phyloP scores from a whole-genome alignment of 1,140 invertebrate genomes.

The Zaprionus davidi region DNA sequence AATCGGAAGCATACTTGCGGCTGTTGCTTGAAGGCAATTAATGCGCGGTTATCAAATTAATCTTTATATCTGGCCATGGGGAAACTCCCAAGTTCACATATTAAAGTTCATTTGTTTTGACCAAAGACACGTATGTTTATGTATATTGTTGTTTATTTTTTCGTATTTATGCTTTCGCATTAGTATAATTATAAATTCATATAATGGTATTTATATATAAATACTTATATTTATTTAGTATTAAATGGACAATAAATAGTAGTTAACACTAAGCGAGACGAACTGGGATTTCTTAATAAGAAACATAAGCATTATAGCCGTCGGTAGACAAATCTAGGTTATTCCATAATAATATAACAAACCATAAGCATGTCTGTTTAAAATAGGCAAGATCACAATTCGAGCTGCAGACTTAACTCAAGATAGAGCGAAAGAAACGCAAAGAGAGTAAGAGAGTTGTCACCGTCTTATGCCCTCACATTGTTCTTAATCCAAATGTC shows the following conservation, averaged over 20 bases:
- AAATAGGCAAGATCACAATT: slow-evolving; percentile 62
- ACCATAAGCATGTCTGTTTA: neutral
- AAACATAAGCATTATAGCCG: neutral
- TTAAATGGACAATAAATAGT: neutral
- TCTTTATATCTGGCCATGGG: slow-evolving; percentile 49
- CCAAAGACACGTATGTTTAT: no score
- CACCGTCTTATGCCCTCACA: slow-evolving; percentile 50
- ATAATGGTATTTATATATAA: neutral
- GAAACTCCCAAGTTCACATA: slow-evolving; percentile 57
- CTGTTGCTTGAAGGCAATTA: slow-evolving; percentile 54
- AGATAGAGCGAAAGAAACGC: neutral
- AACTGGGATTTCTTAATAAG: neutral
- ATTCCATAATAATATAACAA: no score
- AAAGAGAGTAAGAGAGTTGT: neutral
- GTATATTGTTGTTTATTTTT: neutral
- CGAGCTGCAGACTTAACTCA: slow-evolving; percentile 35
- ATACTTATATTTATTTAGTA: neutral
- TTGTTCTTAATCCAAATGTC: slow-evolving; percentile 85
- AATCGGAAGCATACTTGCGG: slow-evolving; percentile 70
- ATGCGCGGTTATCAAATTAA: slow-evolving; percentile 58
- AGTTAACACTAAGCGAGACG: neutral
- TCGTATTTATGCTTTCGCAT: neutral
- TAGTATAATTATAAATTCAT: neutral
- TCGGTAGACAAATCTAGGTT: neutral
- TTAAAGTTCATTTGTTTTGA: slow-evolving; percentile 43